A percentile compares a stretch with the other conserved stretches of the same genome.
These are phyloP conservation scores for Drymodes brunneopygia DNA, from an alignment of 2,113 vertebrate genomes.

Conservation along the genomic window DNA sequence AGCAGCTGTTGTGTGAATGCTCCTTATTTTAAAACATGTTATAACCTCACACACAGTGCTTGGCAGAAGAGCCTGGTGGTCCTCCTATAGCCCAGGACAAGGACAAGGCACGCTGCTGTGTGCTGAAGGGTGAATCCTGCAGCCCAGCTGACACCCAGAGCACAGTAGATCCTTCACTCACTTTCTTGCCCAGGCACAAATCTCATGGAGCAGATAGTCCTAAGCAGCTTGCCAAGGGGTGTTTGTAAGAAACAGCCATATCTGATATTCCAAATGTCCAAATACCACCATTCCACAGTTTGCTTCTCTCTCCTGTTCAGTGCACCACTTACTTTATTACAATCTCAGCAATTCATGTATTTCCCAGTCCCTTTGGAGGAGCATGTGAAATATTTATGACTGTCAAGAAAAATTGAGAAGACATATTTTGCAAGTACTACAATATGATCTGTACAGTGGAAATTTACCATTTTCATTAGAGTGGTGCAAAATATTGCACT, in stretches of 20 bases:
- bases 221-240: neutral
- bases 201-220: neutral
- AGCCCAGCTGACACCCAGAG: neutral
- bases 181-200: neutral
- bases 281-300: neutral
- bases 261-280: neutral
- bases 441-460: neutral
- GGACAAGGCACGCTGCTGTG: rapidly evolving
- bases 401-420: conserved; percentile 6
- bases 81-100: neutral
- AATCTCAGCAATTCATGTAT: neutral
- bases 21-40: neutral
- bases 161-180: neutral
- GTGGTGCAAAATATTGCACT: neutral
- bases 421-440: neutral
- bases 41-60: neutral
- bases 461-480: neutral
- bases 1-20: neutral
- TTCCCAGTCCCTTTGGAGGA: neutral
- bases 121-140: neutral
- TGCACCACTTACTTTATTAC: neutral
- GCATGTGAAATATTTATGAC: conserved; percentile 38
- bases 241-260: neutral
- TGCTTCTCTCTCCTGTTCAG: neutral
- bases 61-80: neutral